Base-by-base conservation (phyloP, 2,888 invertebrate species). In the Tyria jacobaeae region DNA sequence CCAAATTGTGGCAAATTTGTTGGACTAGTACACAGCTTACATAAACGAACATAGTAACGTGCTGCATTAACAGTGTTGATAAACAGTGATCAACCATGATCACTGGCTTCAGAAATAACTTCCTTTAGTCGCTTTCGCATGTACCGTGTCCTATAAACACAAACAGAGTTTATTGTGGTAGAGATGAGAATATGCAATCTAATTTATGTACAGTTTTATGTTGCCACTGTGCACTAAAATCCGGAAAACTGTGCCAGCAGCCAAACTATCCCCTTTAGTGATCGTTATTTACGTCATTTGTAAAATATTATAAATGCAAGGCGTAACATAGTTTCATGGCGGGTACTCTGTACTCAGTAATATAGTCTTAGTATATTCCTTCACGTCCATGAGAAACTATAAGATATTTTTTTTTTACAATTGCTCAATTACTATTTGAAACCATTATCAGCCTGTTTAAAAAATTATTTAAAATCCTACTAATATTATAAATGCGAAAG, bases 161-260 rank as follows among this genome's bases (percentile, higher is more conserved):
- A 64, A 69, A 10, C 35, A 31, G 31, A 53, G 60, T 71, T 66
- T 74, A 64, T 60, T 57, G 48, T 21, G 12, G 50, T 9, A 53
- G 53, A 25, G 53, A 58, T 61, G 47, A 56, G 57, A 57, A 62
- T 69, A 50, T 57, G 55, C n/a, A 52, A 59, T 66, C 15, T 25
- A 57, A 67, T 74, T 62, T 70, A 70, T 60, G 55, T 21, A 21
- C 51, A 44, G 37, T 24, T 64, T 57, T 50, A 70, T 57, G 70
- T 55, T 37, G 39, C 52, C 24, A 35, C 47, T 47, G 21, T 34
- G 15, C 37, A 41, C 47, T 53, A 34, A 25, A 60, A 39, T 61
- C 56, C 56, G 51, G 57, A 57, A 66, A 60, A 59, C 53, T 71
- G 59, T 61, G 44, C 50, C 44, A 58, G 57, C 10, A 68, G 68